phyloP scores from a whole-genome alignment of 2,113 vertebrate species.

The Myotis lucifugus region DNA sequence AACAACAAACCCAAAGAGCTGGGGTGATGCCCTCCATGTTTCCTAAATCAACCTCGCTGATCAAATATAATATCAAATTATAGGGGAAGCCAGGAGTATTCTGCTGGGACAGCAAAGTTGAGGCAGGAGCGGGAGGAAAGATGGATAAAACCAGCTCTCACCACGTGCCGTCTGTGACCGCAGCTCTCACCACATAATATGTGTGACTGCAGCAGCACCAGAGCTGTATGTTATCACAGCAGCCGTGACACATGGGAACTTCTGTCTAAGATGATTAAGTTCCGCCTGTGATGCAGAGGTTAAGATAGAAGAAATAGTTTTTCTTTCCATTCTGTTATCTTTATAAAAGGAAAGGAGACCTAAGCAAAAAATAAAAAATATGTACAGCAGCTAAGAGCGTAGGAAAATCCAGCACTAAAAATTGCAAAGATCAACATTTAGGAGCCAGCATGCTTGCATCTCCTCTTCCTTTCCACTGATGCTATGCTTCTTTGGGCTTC shows the following conservation, averaged over 20 bases:
- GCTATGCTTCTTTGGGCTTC: background rate
- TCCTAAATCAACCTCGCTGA: background rate
- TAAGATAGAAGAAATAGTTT: background rate
- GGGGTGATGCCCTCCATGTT: background rate
- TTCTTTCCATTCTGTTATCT: background rate
- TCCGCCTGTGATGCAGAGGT: background rate
- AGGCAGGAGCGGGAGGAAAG: background rate
- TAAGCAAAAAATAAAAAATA: background rate
- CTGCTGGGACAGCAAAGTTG: background rate
- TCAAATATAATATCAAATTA: background rate
- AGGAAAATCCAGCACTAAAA: background rate
- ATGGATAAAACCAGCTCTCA: background rate
- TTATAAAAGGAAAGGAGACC: background rate
- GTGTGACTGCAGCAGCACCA: background rate
- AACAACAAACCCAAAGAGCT: background rate
- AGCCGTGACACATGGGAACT: rapidly evolving
- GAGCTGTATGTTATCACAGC: rapidly evolving
- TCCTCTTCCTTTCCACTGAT: rapidly evolving
- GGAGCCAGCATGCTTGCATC: background rate
- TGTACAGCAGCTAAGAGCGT: background rate
- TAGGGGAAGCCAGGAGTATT: background rate
- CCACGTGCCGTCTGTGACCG: too few relatives aligned
- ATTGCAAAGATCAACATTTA: rapidly evolving
- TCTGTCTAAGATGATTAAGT: background rate
- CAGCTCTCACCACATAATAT: background rate